Conservation (phyloP, 1,140 invertebrate species). For the Metaphire vulgaris region DNA sequence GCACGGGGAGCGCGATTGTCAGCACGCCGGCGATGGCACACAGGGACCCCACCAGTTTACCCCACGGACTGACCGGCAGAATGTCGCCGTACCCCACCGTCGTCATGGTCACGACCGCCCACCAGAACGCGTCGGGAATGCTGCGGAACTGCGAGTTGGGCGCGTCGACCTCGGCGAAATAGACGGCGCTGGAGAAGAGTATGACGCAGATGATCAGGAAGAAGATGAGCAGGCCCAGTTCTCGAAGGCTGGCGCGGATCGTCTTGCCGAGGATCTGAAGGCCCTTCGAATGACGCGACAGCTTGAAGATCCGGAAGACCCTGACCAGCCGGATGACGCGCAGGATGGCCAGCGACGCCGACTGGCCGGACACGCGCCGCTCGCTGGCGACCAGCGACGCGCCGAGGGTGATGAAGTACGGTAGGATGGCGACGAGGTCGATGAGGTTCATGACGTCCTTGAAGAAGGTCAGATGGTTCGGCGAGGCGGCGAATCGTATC, state of each 20-base stretch:
- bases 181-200: slow-evolving; percentile 38
- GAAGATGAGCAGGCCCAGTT: slow-evolving; percentile 36
- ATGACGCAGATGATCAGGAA: slow-evolving; percentile 35
- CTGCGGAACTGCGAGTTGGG: slow-evolving; percentile 53
- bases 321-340: slow-evolving; percentile 52
- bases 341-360: slow-evolving; percentile 53
- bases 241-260: slow-evolving; percentile 38
- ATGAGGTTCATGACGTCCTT: slow-evolving; percentile 96
- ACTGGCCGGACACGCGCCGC: slow-evolving; percentile 59
- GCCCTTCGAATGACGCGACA: slow-evolving; percentile 33
- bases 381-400: slow-evolving; percentile 89
- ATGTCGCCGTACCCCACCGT: slow-evolving; percentile 82
- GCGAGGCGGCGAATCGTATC: slow-evolving; percentile 43
- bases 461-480: slow-evolving; percentile 50
- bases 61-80: slow-evolving; percentile 33
- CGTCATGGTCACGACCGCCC: slow-evolving; percentile 96
- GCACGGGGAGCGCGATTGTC: slow-evolving; percentile 79
- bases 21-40: slow-evolving; percentile 79
- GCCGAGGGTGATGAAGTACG: slow-evolving; percentile 97
- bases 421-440: slow-evolving; percentile 95
- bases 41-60: slow-evolving; percentile 64
- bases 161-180: slow-evolving; percentile 36
- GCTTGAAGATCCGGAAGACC: slow-evolving; percentile 52
- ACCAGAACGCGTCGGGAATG: slow-evolving; percentile 90
- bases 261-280: slow-evolving; percentile 36